These are phyloP conservation scores for Odontamblyopus lacepedii DNA, from an alignment of 2,797 vertebrate species.

Conservation along the genomic window DNA sequence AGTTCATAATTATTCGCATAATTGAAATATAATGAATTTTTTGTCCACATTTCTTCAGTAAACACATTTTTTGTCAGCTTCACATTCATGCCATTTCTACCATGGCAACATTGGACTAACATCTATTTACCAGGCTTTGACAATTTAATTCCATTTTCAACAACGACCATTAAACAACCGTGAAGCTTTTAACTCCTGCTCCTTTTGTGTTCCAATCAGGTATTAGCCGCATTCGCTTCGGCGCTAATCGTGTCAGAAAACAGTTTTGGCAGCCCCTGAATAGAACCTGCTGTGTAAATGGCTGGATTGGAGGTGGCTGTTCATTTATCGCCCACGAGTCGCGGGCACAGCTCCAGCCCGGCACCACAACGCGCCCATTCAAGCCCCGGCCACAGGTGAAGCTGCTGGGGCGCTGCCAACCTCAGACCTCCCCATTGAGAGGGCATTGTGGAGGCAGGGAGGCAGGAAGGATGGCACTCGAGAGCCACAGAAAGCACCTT, in stretches of 20 bases:
- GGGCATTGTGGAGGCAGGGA: slow-evolving; percentile 38
- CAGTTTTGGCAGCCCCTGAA: slow-evolving; percentile 67
- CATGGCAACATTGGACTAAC: slow-evolving; percentile 10
- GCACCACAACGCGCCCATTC: slow-evolving; percentile 69
- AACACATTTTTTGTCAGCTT: background rate
- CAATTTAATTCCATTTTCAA: slow-evolving; percentile 41
- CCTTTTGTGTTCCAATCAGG: slow-evolving; percentile 48
- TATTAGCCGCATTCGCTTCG: slow-evolving; percentile 51
- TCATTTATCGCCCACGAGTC: slow-evolving; percentile 43
- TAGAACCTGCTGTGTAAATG: slow-evolving; percentile 58
- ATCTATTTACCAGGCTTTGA: slow-evolving; percentile 20
- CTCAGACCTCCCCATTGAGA: slow-evolving; percentile 67
- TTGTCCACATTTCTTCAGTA: no score
- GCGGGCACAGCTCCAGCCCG: slow-evolving; percentile 63
- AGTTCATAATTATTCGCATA: no score
- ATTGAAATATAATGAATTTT: no score
- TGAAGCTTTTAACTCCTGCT: slow-evolving; percentile 25
- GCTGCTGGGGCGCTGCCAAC: slow-evolving; percentile 63
- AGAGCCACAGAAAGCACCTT: slow-evolving; percentile 77
- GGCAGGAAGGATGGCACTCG: slow-evolving; percentile 59
- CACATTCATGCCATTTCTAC: background rate
- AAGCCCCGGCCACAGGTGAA: slow-evolving; percentile 76
- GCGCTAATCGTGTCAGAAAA: slow-evolving; percentile 54
- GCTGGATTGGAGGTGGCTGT: slow-evolving; percentile 60
- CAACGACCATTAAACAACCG: slow-evolving; percentile 33